Base-by-base conservation (phyloP, 2,888 invertebrate species). In the Ctena decussata region DNA sequence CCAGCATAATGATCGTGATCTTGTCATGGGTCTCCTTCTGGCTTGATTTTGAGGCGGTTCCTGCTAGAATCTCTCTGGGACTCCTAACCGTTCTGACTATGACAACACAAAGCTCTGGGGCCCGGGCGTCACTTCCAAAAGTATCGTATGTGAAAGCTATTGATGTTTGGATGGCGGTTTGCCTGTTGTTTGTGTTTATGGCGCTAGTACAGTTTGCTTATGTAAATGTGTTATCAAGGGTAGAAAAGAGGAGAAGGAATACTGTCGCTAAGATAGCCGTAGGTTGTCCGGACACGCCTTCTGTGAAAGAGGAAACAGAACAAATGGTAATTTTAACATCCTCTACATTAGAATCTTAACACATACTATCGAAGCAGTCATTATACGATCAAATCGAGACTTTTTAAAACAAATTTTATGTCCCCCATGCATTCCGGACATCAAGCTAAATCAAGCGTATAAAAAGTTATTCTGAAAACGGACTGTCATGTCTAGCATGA, bases 11-110 rank as follows among this genome's bases (percentile, higher is more conserved):
- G 69, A 95, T 96, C 32, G 96, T 96, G 30, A 96, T 96, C 35
- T 95, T 96, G 70, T 96, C 96, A 2, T 96, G 98, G 98, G 98
- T 98, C 0, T 98, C 98, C 0, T 96, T 96, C 93, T 96, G 96
- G 96, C 84, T 95, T 35, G 92, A 93, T 82, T 82, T 92, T 12
- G 93, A 93, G 60, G 93, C 94, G 32, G 91, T 92, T 12, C 93
- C 93, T 18, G 94, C 93, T 12, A 70, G 92, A 69, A 91, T 92
- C 24, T 93, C 92, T 32, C 81, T 92, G 15, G 91, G 93, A 11
- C 89, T 92, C 24, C 88, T 92, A 27, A 92, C 92, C 0, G 93
- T 94, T 0, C 89, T 94, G n/a, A 93, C 94, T 53, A 94, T 94
- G 94, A 94, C 93, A 35, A 93, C 93, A 30, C 94, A 94, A 79